Conservation (phyloP, 1,140 invertebrate genomes). For the Leptopilina clavipes region DNA sequence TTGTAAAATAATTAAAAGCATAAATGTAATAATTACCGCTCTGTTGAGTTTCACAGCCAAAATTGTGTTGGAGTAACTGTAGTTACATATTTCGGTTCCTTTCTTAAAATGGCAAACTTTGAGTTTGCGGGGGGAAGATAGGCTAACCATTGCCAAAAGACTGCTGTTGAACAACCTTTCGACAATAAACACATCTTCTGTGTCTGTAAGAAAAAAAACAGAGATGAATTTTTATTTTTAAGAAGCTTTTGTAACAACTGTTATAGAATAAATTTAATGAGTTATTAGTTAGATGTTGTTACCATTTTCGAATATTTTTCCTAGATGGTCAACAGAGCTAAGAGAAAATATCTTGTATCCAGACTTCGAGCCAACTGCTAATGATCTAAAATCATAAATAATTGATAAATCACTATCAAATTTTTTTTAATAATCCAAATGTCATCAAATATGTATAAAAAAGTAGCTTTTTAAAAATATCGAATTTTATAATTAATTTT, state of each 20-base stretch:
- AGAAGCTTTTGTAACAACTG: conserved; percentile 38
- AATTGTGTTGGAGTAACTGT: conserved; percentile 98
- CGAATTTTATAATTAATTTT: background rate
- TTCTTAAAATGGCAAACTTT: conserved; percentile 99
- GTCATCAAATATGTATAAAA: too few species aligned
- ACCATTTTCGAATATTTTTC: conserved; percentile 91
- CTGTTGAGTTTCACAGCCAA: conserved; percentile 97
- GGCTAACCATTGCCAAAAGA: conserved; percentile 94
- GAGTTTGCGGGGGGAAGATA: conserved; percentile 92
- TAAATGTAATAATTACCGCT: conserved; percentile 81
- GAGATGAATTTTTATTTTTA: background rate
- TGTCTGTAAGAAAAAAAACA: conserved; percentile 73
- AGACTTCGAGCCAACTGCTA: conserved; percentile 91
- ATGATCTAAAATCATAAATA: conserved; percentile 80
- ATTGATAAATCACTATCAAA: background rate
- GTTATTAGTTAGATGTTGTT: too few species aligned
- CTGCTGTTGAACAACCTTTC: conserved; percentile 98
- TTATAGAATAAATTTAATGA: conserved; percentile 33
- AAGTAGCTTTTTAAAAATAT: background rate
- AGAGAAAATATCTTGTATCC: conserved; percentile 93
- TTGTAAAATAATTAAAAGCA: background rate
- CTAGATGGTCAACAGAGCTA: conserved; percentile 88
- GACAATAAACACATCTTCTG: conserved; percentile 94
- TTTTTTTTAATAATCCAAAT: too few species aligned
- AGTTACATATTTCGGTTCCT: conserved; percentile 98